phyloP scores from a whole-genome alignment of 2,113 vertebrate species.

The Ursus arctos region DNA sequence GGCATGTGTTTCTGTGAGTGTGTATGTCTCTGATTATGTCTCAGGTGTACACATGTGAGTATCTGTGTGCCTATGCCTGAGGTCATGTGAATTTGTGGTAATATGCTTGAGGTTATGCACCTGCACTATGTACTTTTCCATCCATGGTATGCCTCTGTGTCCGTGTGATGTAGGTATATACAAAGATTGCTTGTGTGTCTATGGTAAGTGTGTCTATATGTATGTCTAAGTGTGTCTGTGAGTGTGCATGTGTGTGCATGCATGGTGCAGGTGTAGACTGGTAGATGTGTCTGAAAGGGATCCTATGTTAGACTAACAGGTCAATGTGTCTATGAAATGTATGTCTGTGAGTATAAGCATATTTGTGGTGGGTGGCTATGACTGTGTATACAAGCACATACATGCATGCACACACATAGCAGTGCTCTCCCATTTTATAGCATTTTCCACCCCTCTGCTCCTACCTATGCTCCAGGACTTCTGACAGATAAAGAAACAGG shows the following conservation, averaged over 20 bases:
- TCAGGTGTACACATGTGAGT: neutral
- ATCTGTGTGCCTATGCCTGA: neutral
- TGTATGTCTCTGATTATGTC: conserved; percentile 25
- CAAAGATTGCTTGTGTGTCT: neutral
- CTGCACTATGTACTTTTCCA: neutral
- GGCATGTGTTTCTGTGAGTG: neutral
- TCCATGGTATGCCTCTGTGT: neutral
- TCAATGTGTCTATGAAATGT: neutral
- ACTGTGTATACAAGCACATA: neutral
- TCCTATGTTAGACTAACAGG: neutral
- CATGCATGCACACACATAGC: neutral
- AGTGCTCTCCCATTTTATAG: neutral
- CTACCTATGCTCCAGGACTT: neutral
- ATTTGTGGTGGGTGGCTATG: neutral
- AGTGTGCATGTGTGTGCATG: neutral
- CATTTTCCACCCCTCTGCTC: neutral
- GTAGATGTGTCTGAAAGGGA: neutral
- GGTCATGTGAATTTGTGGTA: conserved; percentile 2
- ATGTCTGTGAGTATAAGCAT: neutral
- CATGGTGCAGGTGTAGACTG: neutral
- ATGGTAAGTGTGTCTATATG: neutral
- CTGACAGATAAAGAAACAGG: conserved; percentile 35
- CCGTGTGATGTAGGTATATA: neutral
- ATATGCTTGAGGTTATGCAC: neutral
- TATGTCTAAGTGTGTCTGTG: conserved; percentile 16